These are phyloP conservation scores for Drosophila lacertosa DNA, from an alignment of 1,140 invertebrate genomes.

Conservation along the genomic window DNA sequence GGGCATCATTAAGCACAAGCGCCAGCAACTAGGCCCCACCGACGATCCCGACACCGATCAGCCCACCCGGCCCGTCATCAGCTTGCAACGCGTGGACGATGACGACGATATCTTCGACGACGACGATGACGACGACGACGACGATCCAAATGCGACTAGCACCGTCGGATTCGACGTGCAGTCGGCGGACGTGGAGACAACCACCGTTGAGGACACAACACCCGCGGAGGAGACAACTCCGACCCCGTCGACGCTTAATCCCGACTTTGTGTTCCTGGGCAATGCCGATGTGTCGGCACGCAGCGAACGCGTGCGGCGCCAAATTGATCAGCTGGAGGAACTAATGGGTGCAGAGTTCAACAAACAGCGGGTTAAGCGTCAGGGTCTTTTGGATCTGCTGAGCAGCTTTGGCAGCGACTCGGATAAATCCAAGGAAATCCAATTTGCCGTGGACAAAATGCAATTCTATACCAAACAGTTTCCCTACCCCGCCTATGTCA, in stretches of 20 bases:
- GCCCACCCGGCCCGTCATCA: slow-evolving; percentile 27
- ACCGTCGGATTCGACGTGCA: background rate
- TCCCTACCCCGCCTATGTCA: slow-evolving; percentile 88
- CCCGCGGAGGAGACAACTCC: background rate
- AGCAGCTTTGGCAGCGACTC: slow-evolving; percentile 35
- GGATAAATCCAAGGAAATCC: slow-evolving; percentile 19
- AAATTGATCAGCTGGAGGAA: background rate
- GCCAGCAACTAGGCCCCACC: slow-evolving; percentile 43
- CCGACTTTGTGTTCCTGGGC: slow-evolving; percentile 1
- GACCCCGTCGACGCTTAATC: background rate
- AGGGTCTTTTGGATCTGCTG: slow-evolving; percentile 65
- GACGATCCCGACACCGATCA: slow-evolving; percentile 22
- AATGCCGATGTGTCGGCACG: slow-evolving; percentile 2
- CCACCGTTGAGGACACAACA: background rate
- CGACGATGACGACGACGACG: slow-evolving; percentile 58
- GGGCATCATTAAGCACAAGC: slow-evolving; percentile 85
- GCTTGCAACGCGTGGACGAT: slow-evolving; percentile 39
- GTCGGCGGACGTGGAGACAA: background rate
- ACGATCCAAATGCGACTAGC: slow-evolving; percentile 10
- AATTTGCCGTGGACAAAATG: slow-evolving; percentile 84
- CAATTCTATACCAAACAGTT: slow-evolving; percentile 87
- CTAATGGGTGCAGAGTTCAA: background rate
- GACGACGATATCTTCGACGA: slow-evolving; percentile 32
- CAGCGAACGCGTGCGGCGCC: slow-evolving; percentile 8
- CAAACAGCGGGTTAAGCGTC: slow-evolving; percentile 46